Base-by-base conservation (phyloP, 2,888 invertebrate genomes). In the Nomada lathburiana region DNA sequence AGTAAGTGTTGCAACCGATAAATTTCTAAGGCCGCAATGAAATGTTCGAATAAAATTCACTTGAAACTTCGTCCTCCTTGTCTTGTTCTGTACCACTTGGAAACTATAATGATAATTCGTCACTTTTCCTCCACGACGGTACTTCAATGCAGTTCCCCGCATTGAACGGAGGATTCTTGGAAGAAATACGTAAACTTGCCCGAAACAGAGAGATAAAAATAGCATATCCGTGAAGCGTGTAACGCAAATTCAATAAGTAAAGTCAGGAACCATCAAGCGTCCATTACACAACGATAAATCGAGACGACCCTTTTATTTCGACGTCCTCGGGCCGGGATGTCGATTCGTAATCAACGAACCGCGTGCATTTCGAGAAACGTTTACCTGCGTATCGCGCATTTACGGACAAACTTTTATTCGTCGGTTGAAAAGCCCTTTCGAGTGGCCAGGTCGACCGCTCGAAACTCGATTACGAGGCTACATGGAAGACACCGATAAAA, bases 401-500 rank as follows among this genome's bases (percentile, higher is more conserved):
- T 52, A 10, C 42, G 11, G 0, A 16, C 26, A 47, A 65, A 72
- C 59, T 76, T 69, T 63, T 62, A 64, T 64, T 53, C 64, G 64
- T 44, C 7, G 13, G 52, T 44, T 23, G 68, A 52, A 55, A 55
- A 50, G 18, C 23, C 47, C 1, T 13, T 47, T 23, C 52, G n/a
- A 11, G 13, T n/a, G 29, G 16, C 23, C 36, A n/a, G 16, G 63
- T 59, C 26, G 67, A 18, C 5, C 57, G 57, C 44, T 29, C 23
- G 59, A 23, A 52, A 69, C 69, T 76, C 69, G 64, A 79, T 79
- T 76, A 76, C 79, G 29, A 23, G 63, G 23, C 57, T 23, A n/a
- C 36, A 69, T 13, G 52, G 77, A 64, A 75, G 68, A 79, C 69
- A 69, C 16, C 29, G 77, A 52, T 70, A 47, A 79, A 79, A 79